Evolutionary conservation across 1,140 invertebrate genomes (phyloP).

Genomic region (Macrotrachela quadricornifera): DNA sequence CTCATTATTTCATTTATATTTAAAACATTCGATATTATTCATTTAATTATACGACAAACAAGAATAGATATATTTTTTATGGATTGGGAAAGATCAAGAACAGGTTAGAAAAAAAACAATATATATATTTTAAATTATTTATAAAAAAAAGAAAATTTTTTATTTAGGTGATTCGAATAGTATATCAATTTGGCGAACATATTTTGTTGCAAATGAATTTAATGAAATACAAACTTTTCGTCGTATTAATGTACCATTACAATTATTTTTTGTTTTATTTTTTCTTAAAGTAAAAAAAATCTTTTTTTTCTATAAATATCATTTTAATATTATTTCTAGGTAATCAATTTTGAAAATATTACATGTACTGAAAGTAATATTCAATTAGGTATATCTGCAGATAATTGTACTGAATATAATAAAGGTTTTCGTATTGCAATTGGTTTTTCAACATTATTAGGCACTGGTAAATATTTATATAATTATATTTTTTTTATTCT

Average conservation of each 20-base stretch:
- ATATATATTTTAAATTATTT: too few species aligned
- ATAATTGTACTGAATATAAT: slow-evolving; percentile 25
- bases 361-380: slow-evolving; percentile 27
- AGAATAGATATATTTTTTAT: slow-evolving; percentile 56
- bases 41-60: slow-evolving; percentile 42
- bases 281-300: slow-evolving; percentile 35
- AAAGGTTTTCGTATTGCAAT: slow-evolving; percentile 35
- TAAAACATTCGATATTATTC: slow-evolving; percentile 45
- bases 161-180: slow-evolving; percentile 9
- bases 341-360: slow-evolving; percentile 32
- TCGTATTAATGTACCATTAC: slow-evolving; percentile 40
- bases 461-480: slow-evolving; percentile 16
- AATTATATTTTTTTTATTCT: too few species aligned
- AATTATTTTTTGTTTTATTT: slow-evolving; percentile 40
- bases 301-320: too few species aligned
- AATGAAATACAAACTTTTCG: slow-evolving; percentile 50
- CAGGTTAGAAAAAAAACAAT: too few species aligned
- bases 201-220: slow-evolving; percentile 69
- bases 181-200: slow-evolving; percentile 57
- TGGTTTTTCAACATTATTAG: slow-evolving; percentile 17
- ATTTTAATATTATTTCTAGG: slow-evolving; percentile 15
- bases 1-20: slow-evolving; percentile 42
- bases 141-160: too few species aligned
- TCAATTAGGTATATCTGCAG: slow-evolving; percentile 13
- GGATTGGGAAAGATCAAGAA: slow-evolving; percentile 59